Conservation (phyloP, 2,113 vertebrate genomes). For the Mesitornis unicolor region DNA sequence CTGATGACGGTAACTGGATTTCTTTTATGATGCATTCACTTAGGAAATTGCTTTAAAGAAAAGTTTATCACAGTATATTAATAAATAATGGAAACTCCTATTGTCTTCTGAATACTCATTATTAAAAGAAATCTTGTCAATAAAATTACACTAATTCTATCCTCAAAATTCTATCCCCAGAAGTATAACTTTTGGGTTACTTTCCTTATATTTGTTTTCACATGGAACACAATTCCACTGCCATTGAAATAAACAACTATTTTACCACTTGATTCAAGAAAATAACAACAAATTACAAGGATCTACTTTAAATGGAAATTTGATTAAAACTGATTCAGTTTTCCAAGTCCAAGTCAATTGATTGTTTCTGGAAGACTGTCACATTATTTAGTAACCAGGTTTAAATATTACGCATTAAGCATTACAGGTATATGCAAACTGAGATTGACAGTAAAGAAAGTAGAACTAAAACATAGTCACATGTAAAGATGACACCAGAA, state of each 20-base stretch:
- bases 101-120: background rate
- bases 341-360: background rate
- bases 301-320: background rate
- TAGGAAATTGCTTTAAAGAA: background rate
- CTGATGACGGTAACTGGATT: background rate
- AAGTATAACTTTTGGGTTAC: background rate
- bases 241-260: background rate
- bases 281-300: background rate
- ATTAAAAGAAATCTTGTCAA: background rate
- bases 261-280: background rate
- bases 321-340: background rate
- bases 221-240: background rate
- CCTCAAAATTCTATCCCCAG: background rate
- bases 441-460: background rate
- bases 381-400: background rate
- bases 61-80: background rate
- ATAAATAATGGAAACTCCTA: background rate
- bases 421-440: background rate
- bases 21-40: background rate
- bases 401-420: background rate
- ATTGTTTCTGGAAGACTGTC: background rate
- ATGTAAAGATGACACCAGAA: background rate
- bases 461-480: background rate
- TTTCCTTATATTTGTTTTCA: background rate
- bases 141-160: background rate